Evolutionary conservation across 2,888 invertebrate species (phyloP).

Genomic region (Serripes groenlandicus): DNA sequence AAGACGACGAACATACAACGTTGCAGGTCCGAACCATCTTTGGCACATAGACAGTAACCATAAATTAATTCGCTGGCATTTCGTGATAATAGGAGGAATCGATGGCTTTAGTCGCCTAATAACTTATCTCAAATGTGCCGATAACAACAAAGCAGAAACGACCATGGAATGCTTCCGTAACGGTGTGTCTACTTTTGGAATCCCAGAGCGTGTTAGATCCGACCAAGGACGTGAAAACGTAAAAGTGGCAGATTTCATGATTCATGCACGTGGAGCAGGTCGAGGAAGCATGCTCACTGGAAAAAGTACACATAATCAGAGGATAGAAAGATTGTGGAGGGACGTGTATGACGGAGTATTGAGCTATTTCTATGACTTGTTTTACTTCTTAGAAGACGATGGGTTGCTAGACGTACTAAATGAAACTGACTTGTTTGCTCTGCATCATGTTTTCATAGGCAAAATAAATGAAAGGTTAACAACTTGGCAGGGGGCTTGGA

Average conservation of each 20-base stretch:
- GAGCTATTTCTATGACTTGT: conserved; percentile 43
- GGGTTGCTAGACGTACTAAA: conserved; percentile 34
- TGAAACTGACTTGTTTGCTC: conserved; percentile 35
- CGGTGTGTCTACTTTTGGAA: conserved; percentile 21
- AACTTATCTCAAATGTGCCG: conserved; percentile 39
- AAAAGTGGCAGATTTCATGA: conserved; percentile 46
- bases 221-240: conserved; percentile 48
- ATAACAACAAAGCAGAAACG: conserved; percentile 53
- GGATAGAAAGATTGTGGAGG: conserved; percentile 48
- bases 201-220: conserved; percentile 36
- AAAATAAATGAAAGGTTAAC: conserved; percentile 46
- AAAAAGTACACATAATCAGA: conserved; percentile 36
- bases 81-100: conserved; percentile 50
- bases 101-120: conserved; percentile 57
- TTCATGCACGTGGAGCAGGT: conserved; percentile 28
- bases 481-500: conserved; percentile 42
- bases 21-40: conserved; percentile 41
- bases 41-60: conserved; percentile 62
- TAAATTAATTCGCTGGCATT: conserved; percentile 59
- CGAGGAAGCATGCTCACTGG: conserved; percentile 52
- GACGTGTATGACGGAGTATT: conserved; percentile 56
- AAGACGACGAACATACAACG: conserved; percentile 36
- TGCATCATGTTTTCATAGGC: conserved; percentile 33
- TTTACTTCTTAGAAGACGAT: conserved; percentile 44
- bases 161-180: conserved; percentile 36